These are phyloP conservation scores for Parotia lawesii DNA, from an alignment of 2,113 vertebrate genomes.

Conservation along the genomic window DNA sequence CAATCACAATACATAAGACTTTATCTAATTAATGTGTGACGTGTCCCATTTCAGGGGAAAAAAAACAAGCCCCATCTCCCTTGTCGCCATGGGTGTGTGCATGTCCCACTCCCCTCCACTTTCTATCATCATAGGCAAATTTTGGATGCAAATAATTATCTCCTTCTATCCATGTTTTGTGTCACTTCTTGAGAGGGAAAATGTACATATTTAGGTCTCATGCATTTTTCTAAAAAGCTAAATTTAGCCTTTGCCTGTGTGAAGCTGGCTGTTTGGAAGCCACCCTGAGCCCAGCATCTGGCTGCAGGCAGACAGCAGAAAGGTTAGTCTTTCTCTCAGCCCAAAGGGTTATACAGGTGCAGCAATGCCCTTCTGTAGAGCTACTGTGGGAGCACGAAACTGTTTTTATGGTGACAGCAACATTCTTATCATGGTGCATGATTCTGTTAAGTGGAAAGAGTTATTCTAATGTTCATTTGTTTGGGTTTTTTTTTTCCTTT, in stretches of 20 bases:
- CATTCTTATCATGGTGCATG: not conserved
- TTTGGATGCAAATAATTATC: not conserved
- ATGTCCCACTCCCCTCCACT: not conserved
- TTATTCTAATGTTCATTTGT: not conserved
- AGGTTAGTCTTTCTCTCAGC: not conserved
- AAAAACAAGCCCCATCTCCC: not conserved
- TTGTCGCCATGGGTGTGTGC: not conserved
- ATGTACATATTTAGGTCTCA: not conserved
- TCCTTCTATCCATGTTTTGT: not conserved
- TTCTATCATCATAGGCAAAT: not conserved
- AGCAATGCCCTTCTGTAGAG: rapidly evolving
- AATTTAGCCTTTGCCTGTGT: not conserved
- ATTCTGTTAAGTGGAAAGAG: not conserved
- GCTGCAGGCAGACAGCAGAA: not conserved
- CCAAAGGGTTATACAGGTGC: not conserved
- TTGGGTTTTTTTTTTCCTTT: not conserved
- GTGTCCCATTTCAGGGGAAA: not conserved
- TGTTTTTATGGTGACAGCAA: not conserved
- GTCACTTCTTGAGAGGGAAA: not conserved
- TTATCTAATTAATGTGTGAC: not conserved
- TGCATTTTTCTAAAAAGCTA: not conserved
- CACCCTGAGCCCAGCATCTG: rapidly evolving
- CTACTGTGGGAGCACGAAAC: not conserved
- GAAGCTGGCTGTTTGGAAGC: not conserved
- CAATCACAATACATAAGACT: not conserved